Evolutionary conservation across 2,888 invertebrate species (phyloP).

Genomic region (Hemithea aestivaria): DNA sequence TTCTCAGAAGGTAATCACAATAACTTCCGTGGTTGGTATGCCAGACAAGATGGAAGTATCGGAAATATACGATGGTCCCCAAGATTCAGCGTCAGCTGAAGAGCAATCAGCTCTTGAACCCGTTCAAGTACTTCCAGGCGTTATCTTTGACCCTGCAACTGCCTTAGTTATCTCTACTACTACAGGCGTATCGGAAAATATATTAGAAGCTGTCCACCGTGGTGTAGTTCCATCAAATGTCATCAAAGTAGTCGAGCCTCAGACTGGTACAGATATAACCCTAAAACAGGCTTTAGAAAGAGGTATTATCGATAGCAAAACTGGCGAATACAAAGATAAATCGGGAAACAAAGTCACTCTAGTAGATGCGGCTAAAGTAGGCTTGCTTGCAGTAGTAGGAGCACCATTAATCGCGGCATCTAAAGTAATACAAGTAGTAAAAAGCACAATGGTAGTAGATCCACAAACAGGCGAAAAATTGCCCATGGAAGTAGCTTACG

Average conservation of each 20-base stretch:
- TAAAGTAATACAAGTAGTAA: constrained; percentile 83
- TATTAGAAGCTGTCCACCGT: constrained; percentile 86
- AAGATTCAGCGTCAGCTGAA: constrained; percentile 34
- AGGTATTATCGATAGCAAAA: constrained; percentile 85
- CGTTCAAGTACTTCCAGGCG: constrained; percentile 84
- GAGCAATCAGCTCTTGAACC: constrained; percentile 80
- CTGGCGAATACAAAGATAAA: constrained; percentile 83
- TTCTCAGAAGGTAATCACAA: constrained; percentile 82
- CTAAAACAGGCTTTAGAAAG: constrained; percentile 87
- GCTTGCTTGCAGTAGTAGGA: constrained; percentile 86
- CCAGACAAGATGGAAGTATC: constrained; percentile 86
- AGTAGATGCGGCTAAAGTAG: constrained; percentile 87
- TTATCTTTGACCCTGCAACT: constrained; percentile 88
- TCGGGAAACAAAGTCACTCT: constrained; percentile 83
- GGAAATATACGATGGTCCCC: constrained; percentile 50
- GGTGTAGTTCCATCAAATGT: constrained; percentile 84
- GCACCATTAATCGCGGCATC: constrained; percentile 86
- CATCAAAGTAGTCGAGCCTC: constrained; percentile 85
- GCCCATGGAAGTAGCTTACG: constrained; percentile 89
- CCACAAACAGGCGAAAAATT: constrained; percentile 89
- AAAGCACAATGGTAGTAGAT: constrained; percentile 83
- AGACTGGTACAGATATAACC: constrained; percentile 82
- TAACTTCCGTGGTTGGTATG: constrained; percentile 85
- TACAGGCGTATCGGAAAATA: constrained; percentile 83
- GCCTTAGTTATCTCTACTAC: constrained; percentile 86